phyloP scores from a whole-genome alignment of 2,113 vertebrate genomes.

The Notarius lentiginosus region DNA sequence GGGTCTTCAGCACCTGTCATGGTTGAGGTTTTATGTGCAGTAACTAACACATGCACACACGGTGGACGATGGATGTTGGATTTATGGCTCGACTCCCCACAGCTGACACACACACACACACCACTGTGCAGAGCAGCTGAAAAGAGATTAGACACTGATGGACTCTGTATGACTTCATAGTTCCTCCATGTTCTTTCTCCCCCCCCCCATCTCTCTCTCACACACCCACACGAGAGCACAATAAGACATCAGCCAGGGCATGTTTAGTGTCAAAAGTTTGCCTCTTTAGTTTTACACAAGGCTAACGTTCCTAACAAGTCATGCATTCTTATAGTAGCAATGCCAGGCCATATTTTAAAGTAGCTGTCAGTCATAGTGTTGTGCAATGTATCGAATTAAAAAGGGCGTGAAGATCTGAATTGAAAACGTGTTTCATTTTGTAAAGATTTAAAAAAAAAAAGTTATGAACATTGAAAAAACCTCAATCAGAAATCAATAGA shows the following conservation, averaged over 20 bases:
- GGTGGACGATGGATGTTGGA: neutral
- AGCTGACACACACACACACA: conserved; percentile 14
- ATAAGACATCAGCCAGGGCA: neutral
- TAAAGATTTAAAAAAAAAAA: too few species aligned
- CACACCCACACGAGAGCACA: neutral
- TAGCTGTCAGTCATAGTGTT: too few species aligned
- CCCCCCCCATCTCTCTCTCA: too few species aligned
- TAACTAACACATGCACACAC: conserved; percentile 49
- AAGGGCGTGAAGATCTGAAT: too few species aligned
- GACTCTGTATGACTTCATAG: conserved; percentile 13
- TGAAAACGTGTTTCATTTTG: too few species aligned
- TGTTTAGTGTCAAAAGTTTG: neutral
- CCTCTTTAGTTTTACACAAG: neutral
- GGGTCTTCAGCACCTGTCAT: conserved; percentile 66
- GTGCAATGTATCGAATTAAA: too few species aligned
- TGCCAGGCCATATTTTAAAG: too few species aligned
- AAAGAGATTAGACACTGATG: conserved; percentile 11
- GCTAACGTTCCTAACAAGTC: neutral
- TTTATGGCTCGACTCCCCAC: conserved; percentile 30
- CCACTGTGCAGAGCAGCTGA: neutral
- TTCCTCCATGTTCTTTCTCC: too few species aligned
- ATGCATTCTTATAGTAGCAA: neutral
- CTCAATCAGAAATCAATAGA: too few species aligned
- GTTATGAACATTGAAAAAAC: too few species aligned
- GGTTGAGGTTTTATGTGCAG: conserved; percentile 52